Percentiles rank a stretch among this genome's conserved stretches.
These are phyloP conservation scores for Odontothrips loti DNA, from an alignment of 2,888 invertebrate species.

Conservation along the genomic window DNA sequence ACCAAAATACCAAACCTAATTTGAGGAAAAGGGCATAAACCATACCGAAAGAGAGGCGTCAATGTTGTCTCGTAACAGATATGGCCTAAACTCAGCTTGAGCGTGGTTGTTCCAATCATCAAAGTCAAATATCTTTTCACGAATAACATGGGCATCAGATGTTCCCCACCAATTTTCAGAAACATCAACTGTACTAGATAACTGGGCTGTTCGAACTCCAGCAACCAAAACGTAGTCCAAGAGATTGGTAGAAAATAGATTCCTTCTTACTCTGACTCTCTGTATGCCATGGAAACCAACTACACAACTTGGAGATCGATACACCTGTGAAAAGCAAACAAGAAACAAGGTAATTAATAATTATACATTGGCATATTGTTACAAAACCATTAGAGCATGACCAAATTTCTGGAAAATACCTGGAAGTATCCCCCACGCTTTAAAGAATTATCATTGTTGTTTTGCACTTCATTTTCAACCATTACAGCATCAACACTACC, in stretches of 20 bases:
- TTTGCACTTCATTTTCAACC: conserved; percentile 59
- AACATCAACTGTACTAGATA: conserved; percentile 82
- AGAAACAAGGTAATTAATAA: background rate
- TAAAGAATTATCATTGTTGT: conserved; percentile 60
- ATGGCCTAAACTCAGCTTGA: conserved; percentile 85
- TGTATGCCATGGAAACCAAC: conserved; percentile 92
- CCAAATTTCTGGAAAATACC: background rate
- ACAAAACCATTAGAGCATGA: background rate
- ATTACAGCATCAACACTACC: conserved; percentile 79
- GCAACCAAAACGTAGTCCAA: conserved; percentile 88
- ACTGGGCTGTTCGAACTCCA: conserved; percentile 81
- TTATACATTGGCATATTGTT: conserved; percentile 1
- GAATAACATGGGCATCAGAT: conserved; percentile 65
- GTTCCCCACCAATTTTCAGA: conserved; percentile 97
- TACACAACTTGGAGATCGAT: conserved; percentile 63
- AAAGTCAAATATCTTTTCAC: conserved; percentile 88
- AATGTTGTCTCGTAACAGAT: conserved; percentile 69
- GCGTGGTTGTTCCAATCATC: conserved; percentile 99
- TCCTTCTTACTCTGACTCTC: conserved; percentile 83
- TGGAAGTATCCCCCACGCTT: conserved; percentile 38
- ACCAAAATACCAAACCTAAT: background rate
- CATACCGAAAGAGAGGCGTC: conserved; percentile 66
- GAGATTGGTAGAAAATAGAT: conserved; percentile 78
- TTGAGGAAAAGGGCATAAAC: background rate
- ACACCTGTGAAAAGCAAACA: conserved; percentile 27